Conservation (phyloP, 2,888 invertebrate genomes). For the Hedychridium roseum region DNA sequence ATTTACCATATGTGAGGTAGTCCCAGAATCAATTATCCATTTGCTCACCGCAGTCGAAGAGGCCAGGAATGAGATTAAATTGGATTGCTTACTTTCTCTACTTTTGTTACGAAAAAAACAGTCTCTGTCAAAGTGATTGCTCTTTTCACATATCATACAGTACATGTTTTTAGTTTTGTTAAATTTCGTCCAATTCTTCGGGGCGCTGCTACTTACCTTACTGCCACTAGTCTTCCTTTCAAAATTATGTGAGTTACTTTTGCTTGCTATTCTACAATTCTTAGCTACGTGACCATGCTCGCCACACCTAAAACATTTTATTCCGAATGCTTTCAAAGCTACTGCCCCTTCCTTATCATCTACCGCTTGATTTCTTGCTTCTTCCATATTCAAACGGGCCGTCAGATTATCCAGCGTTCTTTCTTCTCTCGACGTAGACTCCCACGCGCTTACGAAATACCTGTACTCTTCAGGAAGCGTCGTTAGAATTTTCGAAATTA, state of each 20-base stretch:
- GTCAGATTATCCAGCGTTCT: background rate
- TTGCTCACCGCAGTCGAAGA: background rate
- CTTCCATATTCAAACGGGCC: background rate
- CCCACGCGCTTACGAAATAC: background rate
- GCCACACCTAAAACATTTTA: background rate
- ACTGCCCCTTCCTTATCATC: background rate
- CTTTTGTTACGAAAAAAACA: background rate
- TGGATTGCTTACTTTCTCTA: background rate
- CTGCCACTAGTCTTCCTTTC: background rate
- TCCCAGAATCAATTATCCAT: background rate
- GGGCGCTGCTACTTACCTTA: background rate
- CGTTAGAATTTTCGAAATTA: background rate
- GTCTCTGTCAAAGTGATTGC: background rate
- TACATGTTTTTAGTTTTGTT: background rate
- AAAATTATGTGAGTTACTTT: too few relatives aligned
- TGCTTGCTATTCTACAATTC: background rate
- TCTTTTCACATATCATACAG: background rate
- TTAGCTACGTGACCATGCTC: background rate
- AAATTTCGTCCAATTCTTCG: background rate
- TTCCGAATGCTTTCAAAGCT: background rate
- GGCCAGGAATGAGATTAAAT: background rate
- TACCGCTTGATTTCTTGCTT: background rate
- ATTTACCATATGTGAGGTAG: background rate
- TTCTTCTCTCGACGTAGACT: background rate
- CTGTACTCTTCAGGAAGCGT: background rate